Conservation (phyloP, 2,113 vertebrate genomes). For the Neopipo cinnamomea region DNA sequence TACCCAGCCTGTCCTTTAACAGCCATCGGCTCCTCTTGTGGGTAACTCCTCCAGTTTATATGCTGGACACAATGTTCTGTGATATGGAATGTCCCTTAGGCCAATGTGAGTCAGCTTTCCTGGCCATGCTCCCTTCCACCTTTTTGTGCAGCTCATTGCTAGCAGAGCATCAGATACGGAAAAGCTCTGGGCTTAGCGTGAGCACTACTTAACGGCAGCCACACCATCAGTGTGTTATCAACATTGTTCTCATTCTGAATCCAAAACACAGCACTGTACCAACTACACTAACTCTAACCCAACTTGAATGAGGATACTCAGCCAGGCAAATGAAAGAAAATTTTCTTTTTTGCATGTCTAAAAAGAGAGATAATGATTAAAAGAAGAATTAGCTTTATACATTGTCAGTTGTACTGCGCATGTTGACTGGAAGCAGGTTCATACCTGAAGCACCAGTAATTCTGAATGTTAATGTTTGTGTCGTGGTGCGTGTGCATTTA, state of each 20-base stretch:
- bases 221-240: background rate
- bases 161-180: background rate
- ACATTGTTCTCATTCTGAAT: background rate
- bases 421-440: background rate
- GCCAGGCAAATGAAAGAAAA: background rate
- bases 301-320: background rate
- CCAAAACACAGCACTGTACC: background rate
- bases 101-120: background rate
- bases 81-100: background rate
- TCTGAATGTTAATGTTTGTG: background rate
- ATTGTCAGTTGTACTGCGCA: rapidly evolving
- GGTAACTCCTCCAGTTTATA: background rate
- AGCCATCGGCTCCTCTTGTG: background rate
- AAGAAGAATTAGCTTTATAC: background rate
- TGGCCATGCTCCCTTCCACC: background rate
- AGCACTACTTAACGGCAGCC: background rate
- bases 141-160: background rate
- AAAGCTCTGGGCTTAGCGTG: background rate
- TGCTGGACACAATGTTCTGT: background rate
- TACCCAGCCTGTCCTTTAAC: background rate
- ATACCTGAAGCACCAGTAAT: background rate
- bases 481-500: background rate
- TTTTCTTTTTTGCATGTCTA: background rate
- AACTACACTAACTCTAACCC: background rate
- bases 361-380: background rate